phyloP scores from a whole-genome alignment of 2,113 vertebrate genomes.

The Tachycineta bicolor region DNA sequence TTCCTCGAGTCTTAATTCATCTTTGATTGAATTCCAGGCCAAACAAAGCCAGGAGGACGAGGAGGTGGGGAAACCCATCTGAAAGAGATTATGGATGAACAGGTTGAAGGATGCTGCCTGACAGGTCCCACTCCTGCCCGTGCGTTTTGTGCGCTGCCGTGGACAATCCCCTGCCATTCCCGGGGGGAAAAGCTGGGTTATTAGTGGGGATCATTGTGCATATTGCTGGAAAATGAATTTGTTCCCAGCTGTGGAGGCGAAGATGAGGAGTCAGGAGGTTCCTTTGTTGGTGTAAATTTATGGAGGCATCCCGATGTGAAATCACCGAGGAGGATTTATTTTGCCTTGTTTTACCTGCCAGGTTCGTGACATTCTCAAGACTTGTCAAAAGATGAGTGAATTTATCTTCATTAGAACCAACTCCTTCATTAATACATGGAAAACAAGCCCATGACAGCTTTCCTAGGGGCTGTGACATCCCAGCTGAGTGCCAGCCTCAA shows the following conservation, averaged over 20 bases:
- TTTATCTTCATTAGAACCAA: background rate
- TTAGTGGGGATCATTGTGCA: background rate
- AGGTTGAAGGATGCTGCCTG: conserved; percentile 64
- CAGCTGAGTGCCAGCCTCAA: background rate
- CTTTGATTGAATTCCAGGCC: conserved; percentile 84
- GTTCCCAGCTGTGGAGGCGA: background rate
- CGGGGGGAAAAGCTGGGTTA: background rate
- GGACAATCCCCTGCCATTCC: background rate
- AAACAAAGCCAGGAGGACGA: conserved; percentile 72
- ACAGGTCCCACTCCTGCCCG: background rate
- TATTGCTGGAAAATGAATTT: background rate
- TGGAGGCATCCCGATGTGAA: background rate
- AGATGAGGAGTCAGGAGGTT: background rate
- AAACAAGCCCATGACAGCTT: background rate
- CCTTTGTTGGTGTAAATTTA: background rate
- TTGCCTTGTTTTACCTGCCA: background rate
- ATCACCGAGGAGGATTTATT: background rate
- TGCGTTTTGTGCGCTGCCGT: background rate
- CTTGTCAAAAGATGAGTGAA: background rate
- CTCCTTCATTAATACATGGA: background rate
- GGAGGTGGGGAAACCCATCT: conserved; percentile 63
- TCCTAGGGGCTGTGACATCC: background rate
- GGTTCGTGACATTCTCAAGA: background rate
- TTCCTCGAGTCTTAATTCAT: conserved; percentile 80
- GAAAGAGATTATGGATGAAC: conserved; percentile 59